Percentiles rank a stretch among this genome's conserved stretches.
phyloP scores from a whole-genome alignment of 1,140 invertebrate genomes.

The Medauroidea extradentata region DNA sequence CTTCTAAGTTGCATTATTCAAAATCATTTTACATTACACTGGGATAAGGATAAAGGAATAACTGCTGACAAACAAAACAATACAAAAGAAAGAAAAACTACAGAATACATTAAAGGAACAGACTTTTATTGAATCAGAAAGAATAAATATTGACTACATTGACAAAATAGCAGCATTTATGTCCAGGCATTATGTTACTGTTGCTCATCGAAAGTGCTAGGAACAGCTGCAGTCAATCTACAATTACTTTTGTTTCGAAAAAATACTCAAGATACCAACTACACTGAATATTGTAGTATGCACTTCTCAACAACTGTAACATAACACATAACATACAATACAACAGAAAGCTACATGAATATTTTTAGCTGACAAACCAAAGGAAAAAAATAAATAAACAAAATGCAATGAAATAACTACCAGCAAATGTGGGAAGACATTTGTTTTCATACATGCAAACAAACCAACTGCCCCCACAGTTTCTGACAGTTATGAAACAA shows the following conservation, averaged over 20 bases:
- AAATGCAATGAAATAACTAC: background rate
- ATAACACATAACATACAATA: too few species aligned
- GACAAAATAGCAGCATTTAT: slow-evolving; percentile 2
- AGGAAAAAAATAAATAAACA: background rate
- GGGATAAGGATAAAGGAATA: too few species aligned
- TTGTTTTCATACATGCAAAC: background rate
- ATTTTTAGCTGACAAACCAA: background rate
- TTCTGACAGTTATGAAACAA: background rate
- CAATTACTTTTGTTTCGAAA: background rate
- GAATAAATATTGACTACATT: slow-evolving; percentile 1
- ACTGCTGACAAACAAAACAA: background rate
- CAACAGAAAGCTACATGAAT: background rate
- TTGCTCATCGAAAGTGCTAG: background rate
- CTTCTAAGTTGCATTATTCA: too few species aligned
- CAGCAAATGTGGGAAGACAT: background rate
- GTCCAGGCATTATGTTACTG: background rate
- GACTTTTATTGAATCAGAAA: slow-evolving; percentile 8
- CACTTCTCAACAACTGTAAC: background rate
- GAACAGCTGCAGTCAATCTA: too few species aligned
- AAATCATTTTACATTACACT: too few species aligned
- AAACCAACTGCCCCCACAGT: background rate
- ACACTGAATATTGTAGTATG: background rate
- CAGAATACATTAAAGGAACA: slow-evolving; percentile 1
- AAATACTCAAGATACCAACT: background rate
- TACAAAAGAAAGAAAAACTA: slow-evolving; percentile 5